A percentile compares a stretch with the other conserved stretches of the same genome.
Conservation (phyloP, 1,140 invertebrate genomes). For the Plutomurus gul region DNA sequence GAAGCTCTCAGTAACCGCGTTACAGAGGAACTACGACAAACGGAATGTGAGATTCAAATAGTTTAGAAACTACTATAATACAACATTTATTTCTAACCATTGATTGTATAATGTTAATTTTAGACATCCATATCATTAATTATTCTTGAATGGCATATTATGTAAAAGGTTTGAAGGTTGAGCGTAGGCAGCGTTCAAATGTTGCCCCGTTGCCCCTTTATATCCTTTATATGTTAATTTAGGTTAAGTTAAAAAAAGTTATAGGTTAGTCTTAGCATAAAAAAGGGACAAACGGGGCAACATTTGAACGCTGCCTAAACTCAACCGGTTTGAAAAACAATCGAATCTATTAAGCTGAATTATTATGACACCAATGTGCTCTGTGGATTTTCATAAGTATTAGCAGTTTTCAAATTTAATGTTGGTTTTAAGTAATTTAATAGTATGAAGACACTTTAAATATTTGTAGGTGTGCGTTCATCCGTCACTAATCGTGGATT, state of each 20-base stretch:
- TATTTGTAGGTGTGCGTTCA: constrained; percentile 44
- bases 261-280: too few relatives aligned
- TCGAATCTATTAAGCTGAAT: neutral
- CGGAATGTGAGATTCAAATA: constrained; percentile 48
- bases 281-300: too few relatives aligned
- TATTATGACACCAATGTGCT: neutral
- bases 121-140: neutral
- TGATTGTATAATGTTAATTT: neutral
- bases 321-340: too few relatives aligned
- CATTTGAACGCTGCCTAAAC: too few relatives aligned
- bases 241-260: too few relatives aligned
- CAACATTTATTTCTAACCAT: neutral
- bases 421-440: too few relatives aligned
- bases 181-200: too few relatives aligned
- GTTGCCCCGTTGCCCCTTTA: too few relatives aligned
- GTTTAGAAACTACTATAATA: neutral
- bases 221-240: too few relatives aligned
- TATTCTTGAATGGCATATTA: too few relatives aligned
- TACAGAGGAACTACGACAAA: constrained; percentile 70
- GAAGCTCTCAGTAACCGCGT: constrained; percentile 89
- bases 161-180: too few relatives aligned
- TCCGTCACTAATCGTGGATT: constrained; percentile 49
- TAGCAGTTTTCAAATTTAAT: neutral
- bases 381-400: too few relatives aligned
- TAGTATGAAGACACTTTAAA: neutral